These are phyloP conservation scores for Automeris io DNA, from an alignment of 2,888 invertebrate genomes.

Conservation along the genomic window DNA sequence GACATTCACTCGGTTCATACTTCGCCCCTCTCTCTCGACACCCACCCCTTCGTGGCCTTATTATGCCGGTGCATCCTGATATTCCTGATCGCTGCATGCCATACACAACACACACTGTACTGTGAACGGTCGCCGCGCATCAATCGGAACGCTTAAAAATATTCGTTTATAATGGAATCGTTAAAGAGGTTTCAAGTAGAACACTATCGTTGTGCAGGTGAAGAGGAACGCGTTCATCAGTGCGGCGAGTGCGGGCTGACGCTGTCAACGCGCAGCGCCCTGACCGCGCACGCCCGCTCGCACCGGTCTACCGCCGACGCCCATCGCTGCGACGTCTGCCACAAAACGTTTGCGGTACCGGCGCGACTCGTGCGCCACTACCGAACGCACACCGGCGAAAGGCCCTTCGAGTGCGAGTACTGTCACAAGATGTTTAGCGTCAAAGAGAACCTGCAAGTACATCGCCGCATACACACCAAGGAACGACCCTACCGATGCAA, in stretches of 20 bases:
- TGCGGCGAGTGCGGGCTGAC: constrained; percentile 85
- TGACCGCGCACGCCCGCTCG: constrained; percentile 82
- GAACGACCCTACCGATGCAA: constrained; percentile 94
- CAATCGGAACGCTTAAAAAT: constrained; percentile 21
- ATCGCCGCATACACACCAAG: constrained; percentile 92
- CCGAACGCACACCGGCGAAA: constrained; percentile 92
- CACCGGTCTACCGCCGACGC: constrained; percentile 79
- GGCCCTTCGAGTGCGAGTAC: constrained; percentile 94
- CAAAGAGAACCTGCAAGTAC: constrained; percentile 94
- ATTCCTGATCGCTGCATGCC: constrained; percentile 66
- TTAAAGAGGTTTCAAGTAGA: constrained; percentile 35
- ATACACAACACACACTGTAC: constrained; percentile 63
- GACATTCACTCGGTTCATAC: constrained; percentile 50
- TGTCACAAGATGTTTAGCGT: constrained; percentile 95
- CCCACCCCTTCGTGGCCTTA: constrained; percentile 43
- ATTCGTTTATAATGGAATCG: constrained; percentile 33
- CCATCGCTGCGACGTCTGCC: constrained; percentile 92
- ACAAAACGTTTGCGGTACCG: constrained; percentile 93
- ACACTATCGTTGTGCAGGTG: constrained; percentile 66
- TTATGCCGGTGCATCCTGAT: constrained; percentile 66
- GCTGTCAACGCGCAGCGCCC: constrained; percentile 85
- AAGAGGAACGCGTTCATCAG: constrained; percentile 66
- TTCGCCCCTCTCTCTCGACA: constrained; percentile 39
- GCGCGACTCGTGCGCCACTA: constrained; percentile 91
- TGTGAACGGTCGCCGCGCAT: constrained; percentile 55